Evolutionary conservation across 2,113 vertebrate genomes (phyloP).

Genomic region (Trichomycterus rosablanca): DNA sequence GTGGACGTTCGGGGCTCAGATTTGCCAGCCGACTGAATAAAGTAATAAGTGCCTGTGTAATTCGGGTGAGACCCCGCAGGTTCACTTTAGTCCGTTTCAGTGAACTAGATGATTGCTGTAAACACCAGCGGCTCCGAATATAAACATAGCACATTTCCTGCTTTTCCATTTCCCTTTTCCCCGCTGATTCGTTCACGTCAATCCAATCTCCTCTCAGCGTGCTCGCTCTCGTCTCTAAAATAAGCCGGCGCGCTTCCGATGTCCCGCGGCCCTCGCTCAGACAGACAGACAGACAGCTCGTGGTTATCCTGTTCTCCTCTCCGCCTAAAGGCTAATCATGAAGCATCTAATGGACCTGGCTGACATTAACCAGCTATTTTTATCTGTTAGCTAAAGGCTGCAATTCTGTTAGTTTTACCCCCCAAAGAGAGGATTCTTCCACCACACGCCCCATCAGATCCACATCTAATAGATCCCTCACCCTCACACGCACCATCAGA

Average conservation of each 20-base stretch:
- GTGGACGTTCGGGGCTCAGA: too few relatives aligned
- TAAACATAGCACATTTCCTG: background rate
- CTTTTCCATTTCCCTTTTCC: background rate
- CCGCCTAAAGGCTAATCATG: background rate
- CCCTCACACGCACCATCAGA: too few relatives aligned
- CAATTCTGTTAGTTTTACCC: too few relatives aligned
- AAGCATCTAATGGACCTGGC: background rate
- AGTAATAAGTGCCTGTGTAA: too few relatives aligned
- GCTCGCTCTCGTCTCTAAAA: slow-evolving; percentile 13
- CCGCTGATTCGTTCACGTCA: slow-evolving; percentile 10
- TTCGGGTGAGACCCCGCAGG: too few relatives aligned
- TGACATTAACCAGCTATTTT: background rate
- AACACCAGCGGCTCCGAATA: background rate
- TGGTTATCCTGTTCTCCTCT: background rate
- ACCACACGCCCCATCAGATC: too few relatives aligned
- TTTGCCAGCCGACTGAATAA: too few relatives aligned
- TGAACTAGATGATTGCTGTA: too few relatives aligned
- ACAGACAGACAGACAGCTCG: background rate
- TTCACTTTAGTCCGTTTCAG: too few relatives aligned
- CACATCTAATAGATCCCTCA: too few relatives aligned
- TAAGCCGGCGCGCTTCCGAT: slow-evolving; percentile 11
- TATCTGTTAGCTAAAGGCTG: background rate
- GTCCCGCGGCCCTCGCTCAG: background rate
- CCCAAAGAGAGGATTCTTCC: too few relatives aligned
- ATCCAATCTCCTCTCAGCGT: slow-evolving; percentile 14